Conservation (phyloP, 2,113 vertebrate genomes). For the Eulemur rufifrons region DNA sequence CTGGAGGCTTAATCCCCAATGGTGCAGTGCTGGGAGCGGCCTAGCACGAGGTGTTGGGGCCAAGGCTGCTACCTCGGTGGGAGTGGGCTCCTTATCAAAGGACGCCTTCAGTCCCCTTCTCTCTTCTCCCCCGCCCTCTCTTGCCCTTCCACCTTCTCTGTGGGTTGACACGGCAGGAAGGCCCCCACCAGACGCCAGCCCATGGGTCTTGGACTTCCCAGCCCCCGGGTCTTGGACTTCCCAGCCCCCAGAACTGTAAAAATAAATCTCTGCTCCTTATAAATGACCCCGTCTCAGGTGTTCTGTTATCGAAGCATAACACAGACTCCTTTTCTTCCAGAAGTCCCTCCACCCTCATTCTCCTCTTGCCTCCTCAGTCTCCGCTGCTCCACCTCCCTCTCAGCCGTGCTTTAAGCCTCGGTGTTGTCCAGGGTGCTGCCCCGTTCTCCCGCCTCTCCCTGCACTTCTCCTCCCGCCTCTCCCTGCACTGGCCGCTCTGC, state of each 20-base stretch:
- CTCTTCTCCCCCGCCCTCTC: not conserved
- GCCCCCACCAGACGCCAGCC: not conserved
- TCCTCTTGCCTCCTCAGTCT: not conserved
- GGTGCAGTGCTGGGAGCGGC: not conserved
- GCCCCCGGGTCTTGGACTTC: not conserved
- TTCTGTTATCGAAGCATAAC: not conserved
- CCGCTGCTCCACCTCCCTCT: not conserved
- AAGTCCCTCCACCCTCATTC: not conserved
- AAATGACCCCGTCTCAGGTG: not conserved
- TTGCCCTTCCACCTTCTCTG: not conserved
- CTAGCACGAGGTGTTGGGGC: not conserved
- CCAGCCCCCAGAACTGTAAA: not conserved
- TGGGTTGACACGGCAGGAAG: not conserved
- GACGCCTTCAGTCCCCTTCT: not conserved
- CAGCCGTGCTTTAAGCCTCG: rapidly evolving
- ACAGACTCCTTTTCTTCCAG: not conserved
- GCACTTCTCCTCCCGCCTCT: not conserved
- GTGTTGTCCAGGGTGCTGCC: not conserved
- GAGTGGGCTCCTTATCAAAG: no score
- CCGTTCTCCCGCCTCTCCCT: no score
- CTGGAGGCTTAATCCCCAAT: not conserved
- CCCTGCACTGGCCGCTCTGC: not conserved
- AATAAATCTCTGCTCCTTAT: not conserved
- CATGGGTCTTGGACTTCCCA: not conserved
- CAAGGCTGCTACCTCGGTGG: no score